Evolutionary conservation across 2,113 vertebrate species (phyloP).

Genomic region (Malaclemys terrapin): DNA sequence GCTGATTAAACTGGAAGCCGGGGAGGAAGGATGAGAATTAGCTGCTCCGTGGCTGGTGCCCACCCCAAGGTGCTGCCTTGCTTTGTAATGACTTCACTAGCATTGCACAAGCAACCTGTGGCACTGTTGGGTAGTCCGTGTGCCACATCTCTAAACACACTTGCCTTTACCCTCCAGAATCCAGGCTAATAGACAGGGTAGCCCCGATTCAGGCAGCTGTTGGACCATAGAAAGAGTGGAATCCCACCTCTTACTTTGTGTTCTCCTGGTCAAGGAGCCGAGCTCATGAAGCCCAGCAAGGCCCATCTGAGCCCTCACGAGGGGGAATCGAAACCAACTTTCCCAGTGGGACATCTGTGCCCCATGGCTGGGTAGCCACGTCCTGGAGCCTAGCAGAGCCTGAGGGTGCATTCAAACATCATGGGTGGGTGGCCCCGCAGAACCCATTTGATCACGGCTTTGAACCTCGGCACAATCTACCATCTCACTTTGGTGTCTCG

Average conservation of each 20-base stretch:
- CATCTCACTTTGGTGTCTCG: neutral
- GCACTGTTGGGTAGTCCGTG: neutral
- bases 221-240: neutral
- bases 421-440: neutral
- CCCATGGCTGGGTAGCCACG: neutral
- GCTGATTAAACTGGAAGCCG: neutral
- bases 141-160: neutral
- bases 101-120: neutral
- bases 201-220: neutral
- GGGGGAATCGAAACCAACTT: neutral
- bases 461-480: neutral
- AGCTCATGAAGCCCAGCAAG: neutral
- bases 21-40: neutral
- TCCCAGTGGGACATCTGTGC: neutral
- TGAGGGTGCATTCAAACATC: neutral
- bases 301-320: neutral
- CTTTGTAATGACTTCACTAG: neutral
- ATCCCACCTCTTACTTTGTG: neutral
- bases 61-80: neutral
- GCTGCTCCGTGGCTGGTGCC: neutral
- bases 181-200: neutral
- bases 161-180: neutral
- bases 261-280: neutral
- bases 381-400: neutral
- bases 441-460: neutral